Percentiles rank a stretch among this genome's conserved stretches.
phyloP scores from a whole-genome alignment of 1,140 invertebrate species.

The Oryctes rhinoceros region DNA sequence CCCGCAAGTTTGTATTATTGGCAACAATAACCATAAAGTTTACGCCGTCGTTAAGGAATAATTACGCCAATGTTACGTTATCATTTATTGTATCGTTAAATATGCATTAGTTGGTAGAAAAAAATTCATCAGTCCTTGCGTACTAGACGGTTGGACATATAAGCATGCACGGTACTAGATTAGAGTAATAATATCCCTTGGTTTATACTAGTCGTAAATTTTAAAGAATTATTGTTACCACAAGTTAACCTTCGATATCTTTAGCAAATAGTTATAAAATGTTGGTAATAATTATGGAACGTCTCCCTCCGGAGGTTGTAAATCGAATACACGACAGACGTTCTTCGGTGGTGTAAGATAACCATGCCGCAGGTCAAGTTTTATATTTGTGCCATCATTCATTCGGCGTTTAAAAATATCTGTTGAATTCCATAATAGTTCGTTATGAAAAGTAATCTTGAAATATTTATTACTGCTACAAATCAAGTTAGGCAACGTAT shows the following conservation, averaged over 20 bases:
- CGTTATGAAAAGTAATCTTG: slow-evolving; percentile 4
- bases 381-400: slow-evolving; percentile 21
- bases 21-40: slow-evolving; percentile 31
- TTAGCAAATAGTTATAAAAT: slow-evolving; percentile 35
- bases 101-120: slow-evolving; percentile 21
- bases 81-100: slow-evolving; percentile 34
- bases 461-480: slow-evolving; percentile 17
- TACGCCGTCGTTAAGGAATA: slow-evolving; percentile 23
- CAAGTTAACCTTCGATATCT: slow-evolving; percentile 32
- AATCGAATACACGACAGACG: slow-evolving; percentile 11
- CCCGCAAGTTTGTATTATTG: slow-evolving; percentile 5
- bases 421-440: slow-evolving; percentile 14
- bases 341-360: slow-evolving; percentile 17
- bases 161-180: neutral
- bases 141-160: neutral
- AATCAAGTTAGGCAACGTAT: neutral
- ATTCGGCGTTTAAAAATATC: neutral
- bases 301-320: slow-evolving; percentile 14
- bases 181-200: slow-evolving; percentile 25
- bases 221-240: slow-evolving; percentile 22
- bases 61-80: slow-evolving; percentile 26
- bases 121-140: neutral
- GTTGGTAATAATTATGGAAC: slow-evolving; percentile 21
- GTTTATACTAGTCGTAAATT: slow-evolving; percentile 33
- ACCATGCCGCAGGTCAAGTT: neutral